Evolutionary conservation across 2,888 invertebrate genomes (phyloP), one percentile per base, ranked within the genome.

Genomic region (Amphipoea oculea): DNA sequence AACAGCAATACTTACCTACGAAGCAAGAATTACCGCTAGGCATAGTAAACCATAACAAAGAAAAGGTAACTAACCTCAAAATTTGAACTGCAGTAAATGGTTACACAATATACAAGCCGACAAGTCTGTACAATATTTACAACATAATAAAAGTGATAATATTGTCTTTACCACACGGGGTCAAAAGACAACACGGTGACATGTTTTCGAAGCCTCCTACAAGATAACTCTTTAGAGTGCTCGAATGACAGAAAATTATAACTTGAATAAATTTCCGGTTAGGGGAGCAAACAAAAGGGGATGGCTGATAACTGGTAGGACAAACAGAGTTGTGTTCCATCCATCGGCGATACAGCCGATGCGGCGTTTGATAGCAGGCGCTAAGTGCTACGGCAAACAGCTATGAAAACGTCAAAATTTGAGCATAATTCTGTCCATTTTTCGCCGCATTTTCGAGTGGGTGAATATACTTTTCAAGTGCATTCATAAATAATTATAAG

Each of bases 211-310:
- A 84, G 78, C 65, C 65, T 81, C 89, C 89, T 69, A 73, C 76
- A 80, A 89, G 88, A 89, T 89, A 89, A 89, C 86, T 88, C 83
- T 94, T 94, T 91, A 89, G 90, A 93, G 91, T 90, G 93, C 91
- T 88, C 90, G 91, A 95, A 96, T 96, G 95, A 95, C 96, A 96
- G 94, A 95, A 96, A 95, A 96, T 96, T 96, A 96, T 95, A 95
- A 95, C 95, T 95, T 92, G 95, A 96, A 96, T 96, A 96, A 96
- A 96, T 97, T 96, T 97, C 96, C 96, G 96, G 96, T 96, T 95
- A 93, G 92, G 85, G 89, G 82, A 91, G 95, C 93, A 96, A 96
- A 97, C 96, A 96, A 93, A 94, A 92, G 91, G 89, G 92, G 91
- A 92, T 92, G 92, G 89, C 89, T 90, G 92, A 92, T 94, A 96